Percentiles rank a stretch among this genome's conserved stretches.
Conservation (phyloP, 2,888 invertebrate genomes). For the Hecatera dysodea region DNA sequence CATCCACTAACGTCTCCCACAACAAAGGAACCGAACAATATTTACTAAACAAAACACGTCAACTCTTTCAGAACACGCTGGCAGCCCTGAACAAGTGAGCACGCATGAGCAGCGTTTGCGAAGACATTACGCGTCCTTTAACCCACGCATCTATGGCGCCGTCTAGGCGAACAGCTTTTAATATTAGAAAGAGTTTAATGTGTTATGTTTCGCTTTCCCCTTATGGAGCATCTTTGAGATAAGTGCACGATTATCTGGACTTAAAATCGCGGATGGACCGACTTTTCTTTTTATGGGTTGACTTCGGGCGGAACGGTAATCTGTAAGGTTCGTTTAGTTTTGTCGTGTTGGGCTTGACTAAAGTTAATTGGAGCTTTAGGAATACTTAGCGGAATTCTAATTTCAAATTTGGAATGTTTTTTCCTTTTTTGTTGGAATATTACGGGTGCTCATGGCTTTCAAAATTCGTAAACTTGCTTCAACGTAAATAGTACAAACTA, state of each 20-base stretch:
- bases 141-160: conserved; percentile 74
- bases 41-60: conserved; percentile 19
- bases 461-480: not conserved
- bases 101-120: conserved; percentile 55
- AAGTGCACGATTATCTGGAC: conserved; percentile 32
- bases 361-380: not conserved
- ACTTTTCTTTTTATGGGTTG: conserved; percentile 24
- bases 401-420: not conserved
- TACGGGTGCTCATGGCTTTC: not conserved
- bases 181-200: conserved; percentile 66
- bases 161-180: conserved; percentile 67
- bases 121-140: conserved; percentile 71
- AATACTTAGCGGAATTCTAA: conserved; percentile 14
- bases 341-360: not conserved
- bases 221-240: conserved; percentile 34
- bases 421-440: not conserved
- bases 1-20: not conserved
- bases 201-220: conserved; percentile 52
- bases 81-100: conserved; percentile 63
- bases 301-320: conserved; percentile 11
- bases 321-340: conserved; percentile 21
- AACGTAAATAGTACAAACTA: not conserved
- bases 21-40: conserved; percentile 28
- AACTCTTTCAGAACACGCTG: conserved; percentile 1
- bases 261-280: conserved; percentile 30